phyloP scores from a whole-genome alignment of 2,888 invertebrate species.

The Sphinx pinastri region DNA sequence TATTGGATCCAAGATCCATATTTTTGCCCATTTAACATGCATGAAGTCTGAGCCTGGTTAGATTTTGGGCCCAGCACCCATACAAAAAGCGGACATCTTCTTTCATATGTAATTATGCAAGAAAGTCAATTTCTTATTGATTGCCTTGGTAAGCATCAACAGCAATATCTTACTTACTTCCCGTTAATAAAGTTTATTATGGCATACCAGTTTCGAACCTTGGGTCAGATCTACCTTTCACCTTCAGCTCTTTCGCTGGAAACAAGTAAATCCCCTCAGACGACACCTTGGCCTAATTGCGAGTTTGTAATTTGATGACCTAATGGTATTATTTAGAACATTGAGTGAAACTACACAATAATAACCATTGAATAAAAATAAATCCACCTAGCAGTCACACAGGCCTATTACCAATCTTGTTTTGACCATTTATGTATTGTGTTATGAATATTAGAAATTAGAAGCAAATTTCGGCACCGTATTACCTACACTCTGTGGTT shows the following conservation, averaged over 20 bases:
- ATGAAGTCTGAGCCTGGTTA: too few relatives aligned
- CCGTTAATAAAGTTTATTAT: background rate
- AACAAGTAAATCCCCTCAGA: slow-evolving; percentile 33
- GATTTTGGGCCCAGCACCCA: too few relatives aligned
- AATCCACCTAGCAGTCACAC: background rate
- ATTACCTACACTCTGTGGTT: too few relatives aligned
- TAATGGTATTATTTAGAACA: background rate
- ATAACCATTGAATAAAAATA: background rate
- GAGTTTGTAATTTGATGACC: background rate
- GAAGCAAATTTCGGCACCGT: too few relatives aligned
- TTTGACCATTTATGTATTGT: too few relatives aligned
- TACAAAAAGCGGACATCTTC: too few relatives aligned
- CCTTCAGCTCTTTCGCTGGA: slow-evolving; percentile 26
- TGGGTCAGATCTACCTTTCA: slow-evolving; percentile 31
- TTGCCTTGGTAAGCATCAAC: background rate
- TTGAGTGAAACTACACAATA: background rate
- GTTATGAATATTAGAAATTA: too few relatives aligned
- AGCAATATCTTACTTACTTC: background rate
- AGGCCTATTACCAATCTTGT: too few relatives aligned
- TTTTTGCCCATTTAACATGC: too few relatives aligned
- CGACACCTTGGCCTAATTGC: slow-evolving; percentile 22
- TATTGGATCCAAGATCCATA: too few relatives aligned
- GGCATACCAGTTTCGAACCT: background rate
- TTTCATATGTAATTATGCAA: background rate
- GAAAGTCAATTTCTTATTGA: background rate